These are phyloP conservation scores for Drosophila prosaltans DNA, from an alignment of 1,140 invertebrate genomes.

Conservation along the genomic window DNA sequence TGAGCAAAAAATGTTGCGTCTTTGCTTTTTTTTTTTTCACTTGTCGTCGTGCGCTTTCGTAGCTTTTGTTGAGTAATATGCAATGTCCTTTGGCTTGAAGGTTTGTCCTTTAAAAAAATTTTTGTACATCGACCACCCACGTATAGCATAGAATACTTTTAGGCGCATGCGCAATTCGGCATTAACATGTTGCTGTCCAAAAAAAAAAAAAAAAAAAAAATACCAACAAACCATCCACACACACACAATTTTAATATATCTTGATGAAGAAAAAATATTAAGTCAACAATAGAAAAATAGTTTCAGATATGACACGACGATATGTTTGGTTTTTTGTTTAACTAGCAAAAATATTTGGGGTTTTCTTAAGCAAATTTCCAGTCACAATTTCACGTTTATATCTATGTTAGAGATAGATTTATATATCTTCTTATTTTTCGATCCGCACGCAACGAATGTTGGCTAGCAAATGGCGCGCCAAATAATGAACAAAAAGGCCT, in stretches of 20 bases:
- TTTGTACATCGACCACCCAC: constrained; percentile 57
- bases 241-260: constrained; percentile 2
- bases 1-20: too few species aligned
- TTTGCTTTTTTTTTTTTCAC: not conserved
- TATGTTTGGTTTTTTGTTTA: constrained; percentile 13
- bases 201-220: constrained; percentile 8
- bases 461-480: constrained; percentile 73
- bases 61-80: constrained; percentile 59
- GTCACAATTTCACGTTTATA: constrained; percentile 19
- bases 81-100: constrained; percentile 64
- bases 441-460: constrained; percentile 70
- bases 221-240: not conserved
- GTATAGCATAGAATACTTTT: constrained; percentile 67
- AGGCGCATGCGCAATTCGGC: constrained; percentile 66
- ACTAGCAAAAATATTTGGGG: constrained; percentile 15
- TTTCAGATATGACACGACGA: constrained; percentile 6
- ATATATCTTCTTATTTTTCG: constrained; percentile 48
- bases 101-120: constrained; percentile 59
- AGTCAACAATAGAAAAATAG: not conserved
- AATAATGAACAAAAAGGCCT: constrained; percentile 59
- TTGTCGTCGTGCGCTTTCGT: constrained; percentile 19
- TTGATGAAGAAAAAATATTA: constrained; percentile 10
- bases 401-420: constrained; percentile 21
- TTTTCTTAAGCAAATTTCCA: constrained; percentile 13
- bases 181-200: constrained; percentile 70